Conservation (phyloP, 2,113 vertebrate genomes). For the Caloenas nicobarica region DNA sequence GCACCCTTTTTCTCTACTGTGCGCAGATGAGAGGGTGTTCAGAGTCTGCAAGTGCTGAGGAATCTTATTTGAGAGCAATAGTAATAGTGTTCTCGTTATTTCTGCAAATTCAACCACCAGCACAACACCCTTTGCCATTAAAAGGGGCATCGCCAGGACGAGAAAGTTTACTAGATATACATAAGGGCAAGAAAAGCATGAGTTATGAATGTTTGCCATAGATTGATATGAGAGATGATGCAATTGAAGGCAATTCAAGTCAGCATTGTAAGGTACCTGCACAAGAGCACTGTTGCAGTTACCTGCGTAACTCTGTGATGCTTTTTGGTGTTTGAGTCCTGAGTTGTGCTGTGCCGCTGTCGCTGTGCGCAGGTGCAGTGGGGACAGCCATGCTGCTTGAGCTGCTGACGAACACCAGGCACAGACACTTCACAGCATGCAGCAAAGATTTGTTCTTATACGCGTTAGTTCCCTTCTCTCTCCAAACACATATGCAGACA, state of each 20-base stretch:
- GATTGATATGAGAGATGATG: not conserved
- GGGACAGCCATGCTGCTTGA: fast-evolving
- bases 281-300: not conserved
- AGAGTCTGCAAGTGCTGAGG: not conserved
- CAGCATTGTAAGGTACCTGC: fast-evolving
- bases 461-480: not conserved
- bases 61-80: not conserved
- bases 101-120: not conserved
- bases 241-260: not conserved
- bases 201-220: not conserved
- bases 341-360: not conserved
- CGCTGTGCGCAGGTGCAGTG: fast-evolving
- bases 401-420: not conserved
- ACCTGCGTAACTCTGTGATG: not conserved
- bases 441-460: not conserved
- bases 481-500: not conserved
- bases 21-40: not conserved
- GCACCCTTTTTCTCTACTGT: not conserved
- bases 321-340: not conserved
- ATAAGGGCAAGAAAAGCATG: not conserved
- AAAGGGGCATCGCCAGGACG: not conserved
- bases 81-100: not conserved
- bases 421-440: not conserved
- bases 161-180: not conserved
- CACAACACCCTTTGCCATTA: not conserved